phyloP scores from a whole-genome alignment of 2,797 vertebrate genomes.

The Phyllotis vaccarum region DNA sequence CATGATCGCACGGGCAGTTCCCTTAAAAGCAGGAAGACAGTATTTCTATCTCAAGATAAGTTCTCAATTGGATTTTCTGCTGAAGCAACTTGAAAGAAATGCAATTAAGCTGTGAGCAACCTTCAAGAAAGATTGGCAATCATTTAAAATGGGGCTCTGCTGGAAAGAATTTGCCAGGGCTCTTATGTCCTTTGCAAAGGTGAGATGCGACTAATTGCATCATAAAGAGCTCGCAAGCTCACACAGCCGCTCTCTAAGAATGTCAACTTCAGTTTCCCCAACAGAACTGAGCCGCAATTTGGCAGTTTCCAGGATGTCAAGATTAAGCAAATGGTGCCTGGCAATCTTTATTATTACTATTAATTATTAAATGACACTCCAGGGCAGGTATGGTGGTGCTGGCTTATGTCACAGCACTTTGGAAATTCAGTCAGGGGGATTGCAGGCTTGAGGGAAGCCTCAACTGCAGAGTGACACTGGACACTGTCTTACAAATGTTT shows the following conservation, averaged over 20 bases:
- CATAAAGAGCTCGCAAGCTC: not conserved
- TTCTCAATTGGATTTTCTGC: constrained; percentile 78
- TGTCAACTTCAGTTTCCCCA: not conserved
- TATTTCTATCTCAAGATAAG: constrained; percentile 78
- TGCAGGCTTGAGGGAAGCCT: not conserved
- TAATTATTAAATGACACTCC: not conserved
- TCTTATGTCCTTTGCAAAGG: not conserved
- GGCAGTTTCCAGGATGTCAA: not conserved
- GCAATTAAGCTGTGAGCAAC: constrained; percentile 27
- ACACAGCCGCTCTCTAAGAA: not conserved
- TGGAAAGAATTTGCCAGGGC: not conserved
- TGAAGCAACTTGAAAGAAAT: constrained; percentile 54
- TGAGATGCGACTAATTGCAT: not conserved
- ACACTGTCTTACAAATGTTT: not conserved
- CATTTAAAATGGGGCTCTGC: not conserved
- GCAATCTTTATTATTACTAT: not conserved
- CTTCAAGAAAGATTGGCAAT: constrained; percentile 43
- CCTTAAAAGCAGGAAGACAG: constrained; percentile 88
- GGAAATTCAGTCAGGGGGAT: not conserved
- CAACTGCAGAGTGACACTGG: not conserved
- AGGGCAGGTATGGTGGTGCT: not conserved
- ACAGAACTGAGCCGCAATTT: not conserved
- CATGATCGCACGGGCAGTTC: constrained; percentile 75
- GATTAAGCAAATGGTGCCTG: not conserved
- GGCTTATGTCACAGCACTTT: not conserved